A percentile compares a stretch with the other conserved stretches of the same genome.
phyloP scores from a whole-genome alignment of 2,888 invertebrate species.

The Brenthis hecate region DNA sequence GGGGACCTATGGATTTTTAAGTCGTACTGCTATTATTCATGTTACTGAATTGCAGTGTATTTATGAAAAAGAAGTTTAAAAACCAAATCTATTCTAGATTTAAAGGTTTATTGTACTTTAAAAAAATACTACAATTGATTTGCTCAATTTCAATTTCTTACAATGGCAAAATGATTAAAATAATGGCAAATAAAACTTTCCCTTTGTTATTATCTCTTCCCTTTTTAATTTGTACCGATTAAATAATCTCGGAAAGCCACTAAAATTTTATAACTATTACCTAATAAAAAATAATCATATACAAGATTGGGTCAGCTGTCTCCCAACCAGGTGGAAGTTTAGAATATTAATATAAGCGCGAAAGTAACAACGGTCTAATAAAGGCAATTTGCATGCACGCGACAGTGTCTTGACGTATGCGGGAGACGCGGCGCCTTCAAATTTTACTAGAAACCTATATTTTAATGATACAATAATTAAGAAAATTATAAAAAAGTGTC shows the following conservation, averaged over 20 bases:
- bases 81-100: neutral
- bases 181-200: neutral
- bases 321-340: slow-evolving; percentile 32
- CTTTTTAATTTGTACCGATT: neutral
- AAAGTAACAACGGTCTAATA: slow-evolving; percentile 37
- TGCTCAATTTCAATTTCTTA: too few species aligned
- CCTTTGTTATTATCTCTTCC: neutral
- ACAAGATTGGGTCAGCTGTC: slow-evolving; percentile 34
- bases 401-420: slow-evolving; percentile 33
- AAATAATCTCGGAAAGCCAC: slow-evolving; percentile 21
- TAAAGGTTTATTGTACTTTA: too few species aligned
- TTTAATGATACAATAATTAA: slow-evolving; percentile 9
- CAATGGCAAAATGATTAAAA: neutral
- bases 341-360: slow-evolving; percentile 27
- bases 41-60: neutral
- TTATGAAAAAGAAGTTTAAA: neutral
- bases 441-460: slow-evolving; percentile 18
- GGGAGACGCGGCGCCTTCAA: slow-evolving; percentile 24
- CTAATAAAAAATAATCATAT: slow-evolving; percentile 24
- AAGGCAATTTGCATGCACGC: slow-evolving; percentile 32
- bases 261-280: slow-evolving; percentile 27
- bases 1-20: slow-evolving; percentile 22
- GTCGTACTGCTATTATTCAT: neutral
- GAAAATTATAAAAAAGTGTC: slow-evolving; percentile 12
- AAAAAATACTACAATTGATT: too few species aligned